A percentile compares a stretch with the other conserved stretches of the same genome.
These are phyloP conservation scores for Myotis yumanensis DNA, from an alignment of 2,113 vertebrate species.

Conservation along the genomic window DNA sequence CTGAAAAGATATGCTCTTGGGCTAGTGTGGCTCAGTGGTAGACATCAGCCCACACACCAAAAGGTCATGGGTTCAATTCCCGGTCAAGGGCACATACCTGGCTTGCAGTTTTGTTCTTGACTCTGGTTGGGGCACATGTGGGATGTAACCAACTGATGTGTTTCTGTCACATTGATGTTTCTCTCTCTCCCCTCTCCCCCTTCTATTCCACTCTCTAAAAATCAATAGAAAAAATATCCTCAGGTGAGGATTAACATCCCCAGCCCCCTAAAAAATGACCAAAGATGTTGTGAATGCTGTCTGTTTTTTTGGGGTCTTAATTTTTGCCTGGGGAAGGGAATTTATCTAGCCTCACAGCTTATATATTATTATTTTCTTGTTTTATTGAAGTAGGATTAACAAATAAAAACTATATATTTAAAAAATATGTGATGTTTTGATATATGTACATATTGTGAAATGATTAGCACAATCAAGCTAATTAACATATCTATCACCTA, in stretches of 20 bases:
- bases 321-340: background rate
- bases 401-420: slow-evolving; percentile 19
- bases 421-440: background rate
- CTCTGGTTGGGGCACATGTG: too few species aligned
- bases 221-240: too few species aligned
- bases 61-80: too few species aligned
- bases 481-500: background rate
- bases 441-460: background rate
- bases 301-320: background rate
- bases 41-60: too few species aligned
- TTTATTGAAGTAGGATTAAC: background rate
- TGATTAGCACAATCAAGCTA: background rate
- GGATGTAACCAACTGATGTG: too few species aligned
- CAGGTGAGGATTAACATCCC: too few species aligned
- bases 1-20: background rate
- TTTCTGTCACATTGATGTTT: too few species aligned
- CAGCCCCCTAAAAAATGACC: background rate
- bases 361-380: background rate
- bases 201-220: too few species aligned
- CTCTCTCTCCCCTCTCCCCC: too few species aligned
- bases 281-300: background rate
- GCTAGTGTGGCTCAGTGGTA: too few species aligned
- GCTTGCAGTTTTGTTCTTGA: too few species aligned
- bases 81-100: too few species aligned
- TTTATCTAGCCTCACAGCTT: background rate